Conservation (phyloP, 2,797 vertebrate genomes). For the Peromyscus nudipes region DNA sequence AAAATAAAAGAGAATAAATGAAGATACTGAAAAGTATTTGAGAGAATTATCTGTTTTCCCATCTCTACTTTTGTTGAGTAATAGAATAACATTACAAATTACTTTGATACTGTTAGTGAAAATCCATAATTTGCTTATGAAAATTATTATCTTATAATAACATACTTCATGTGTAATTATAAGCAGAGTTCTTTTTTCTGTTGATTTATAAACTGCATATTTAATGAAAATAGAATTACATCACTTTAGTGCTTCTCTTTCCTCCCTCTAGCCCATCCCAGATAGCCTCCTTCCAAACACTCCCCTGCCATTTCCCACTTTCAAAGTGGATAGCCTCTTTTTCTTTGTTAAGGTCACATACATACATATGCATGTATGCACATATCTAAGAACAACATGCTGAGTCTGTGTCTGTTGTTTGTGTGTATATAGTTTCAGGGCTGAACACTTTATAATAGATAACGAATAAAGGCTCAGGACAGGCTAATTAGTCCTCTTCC, state of each 20-base stretch:
- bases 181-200: background rate
- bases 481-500: too few relatives aligned
- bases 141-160: background rate
- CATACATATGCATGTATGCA: background rate
- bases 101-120: slow-evolving; percentile 42
- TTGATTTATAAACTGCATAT: background rate
- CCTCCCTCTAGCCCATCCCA: background rate
- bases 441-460: too few relatives aligned
- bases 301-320: background rate
- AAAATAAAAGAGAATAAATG: background rate
- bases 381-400: too few relatives aligned
- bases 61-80: background rate
- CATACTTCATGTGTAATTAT: background rate
- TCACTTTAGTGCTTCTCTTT: background rate
- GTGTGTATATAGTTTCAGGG: too few relatives aligned
- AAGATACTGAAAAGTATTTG: background rate
- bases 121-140: slow-evolving; percentile 38
- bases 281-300: background rate
- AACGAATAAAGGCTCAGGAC: too few relatives aligned
- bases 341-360: background rate
- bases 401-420: too few relatives aligned
- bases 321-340: background rate
- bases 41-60: slow-evolving; percentile 2
- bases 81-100: slow-evolving; percentile 12
- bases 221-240: background rate